Percentiles rank a stretch among this genome's conserved stretches.
These are phyloP conservation scores for Melanotaenia duboulayi DNA, from an alignment of 2,113 vertebrate species.

Conservation along the genomic window DNA sequence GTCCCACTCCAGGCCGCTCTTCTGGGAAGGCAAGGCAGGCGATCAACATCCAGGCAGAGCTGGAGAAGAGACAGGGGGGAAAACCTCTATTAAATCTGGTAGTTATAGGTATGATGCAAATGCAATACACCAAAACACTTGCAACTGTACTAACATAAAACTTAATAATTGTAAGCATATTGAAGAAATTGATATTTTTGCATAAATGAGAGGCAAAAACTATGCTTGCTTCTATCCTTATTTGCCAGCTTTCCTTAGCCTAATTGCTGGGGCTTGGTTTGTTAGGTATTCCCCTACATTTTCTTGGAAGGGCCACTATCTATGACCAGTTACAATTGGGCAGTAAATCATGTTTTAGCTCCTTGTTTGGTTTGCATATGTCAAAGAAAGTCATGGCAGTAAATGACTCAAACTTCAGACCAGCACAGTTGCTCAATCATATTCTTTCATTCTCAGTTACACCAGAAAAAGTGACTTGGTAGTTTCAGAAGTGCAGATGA, in stretches of 20 bases:
- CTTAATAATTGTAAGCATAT: not conserved
- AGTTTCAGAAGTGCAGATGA: slow-evolving; percentile 72
- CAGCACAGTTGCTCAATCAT: slow-evolving; percentile 54
- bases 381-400: not conserved
- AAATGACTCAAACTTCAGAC: slow-evolving; percentile 16
- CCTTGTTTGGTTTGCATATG: slow-evolving; percentile 15
- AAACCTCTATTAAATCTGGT: slow-evolving; percentile 96
- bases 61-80: slow-evolving; percentile 96
- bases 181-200: not conserved
- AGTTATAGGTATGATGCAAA: slow-evolving; percentile 89
- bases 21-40: slow-evolving; percentile 88
- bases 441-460: slow-evolving; percentile 57
- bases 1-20: slow-evolving; percentile 82
- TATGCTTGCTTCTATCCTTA: not conserved
- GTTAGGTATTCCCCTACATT: no score
- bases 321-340: not conserved
- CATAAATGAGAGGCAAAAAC: not conserved
- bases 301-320: not conserved
- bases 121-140: not conserved
- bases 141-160: not conserved
- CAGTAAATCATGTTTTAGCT: not conserved
- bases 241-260: no score
- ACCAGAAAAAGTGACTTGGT: slow-evolving; percentile 65
- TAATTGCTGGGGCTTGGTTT: no score
- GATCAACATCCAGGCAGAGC: slow-evolving; percentile 90